A percentile compares a stretch with the other conserved stretches of the same genome.
Conservation (phyloP, 2,888 invertebrate species). For the Pyrochroa serraticornis region DNA sequence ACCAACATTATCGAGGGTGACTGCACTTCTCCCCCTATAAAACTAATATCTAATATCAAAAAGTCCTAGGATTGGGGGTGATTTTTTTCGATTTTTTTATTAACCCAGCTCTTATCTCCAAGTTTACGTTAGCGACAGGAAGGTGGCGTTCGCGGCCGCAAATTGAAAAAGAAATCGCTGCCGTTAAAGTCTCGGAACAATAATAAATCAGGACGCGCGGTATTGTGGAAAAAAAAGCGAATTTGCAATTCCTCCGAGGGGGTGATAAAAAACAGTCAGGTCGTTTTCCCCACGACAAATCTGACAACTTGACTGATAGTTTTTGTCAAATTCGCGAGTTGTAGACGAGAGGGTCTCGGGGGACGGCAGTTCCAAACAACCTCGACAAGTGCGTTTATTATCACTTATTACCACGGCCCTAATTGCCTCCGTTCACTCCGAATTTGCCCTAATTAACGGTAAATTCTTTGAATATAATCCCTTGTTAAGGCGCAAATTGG, state of each 20-base stretch:
- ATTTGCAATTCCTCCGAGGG: constrained; percentile 23
- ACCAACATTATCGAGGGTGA: constrained; percentile 24
- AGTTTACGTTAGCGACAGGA: constrained; percentile 11
- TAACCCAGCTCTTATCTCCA: constrained; percentile 28
- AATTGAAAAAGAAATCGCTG: constrained; percentile 29
- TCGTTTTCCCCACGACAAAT: constrained; percentile 30
- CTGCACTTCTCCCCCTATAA: constrained; percentile 28
- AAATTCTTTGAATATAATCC: too few relatives aligned
- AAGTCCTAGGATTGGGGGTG: constrained; percentile 41
- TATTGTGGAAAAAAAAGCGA: constrained; percentile 12
- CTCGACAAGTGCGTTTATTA: constrained; percentile 20
- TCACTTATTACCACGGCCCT: constrained; percentile 16
- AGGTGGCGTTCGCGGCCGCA: constrained; percentile 15
- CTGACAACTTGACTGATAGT: constrained; percentile 42
- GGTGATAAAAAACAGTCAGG: constrained; percentile 23
- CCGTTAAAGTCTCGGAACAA: constrained; percentile 2
- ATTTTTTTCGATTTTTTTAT: constrained; percentile 34
- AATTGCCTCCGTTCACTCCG: constrained; percentile 1
- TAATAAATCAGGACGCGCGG: constrained; percentile 13
- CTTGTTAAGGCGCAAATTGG: too few relatives aligned
- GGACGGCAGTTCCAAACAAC: constrained; percentile 3
- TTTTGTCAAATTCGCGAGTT: constrained; percentile 31
- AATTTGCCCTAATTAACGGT: too few relatives aligned
- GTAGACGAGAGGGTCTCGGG: constrained; percentile 1
- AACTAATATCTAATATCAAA: constrained; percentile 46